phyloP scores from a whole-genome alignment of 2,888 invertebrate genomes.

The Lissonota sp. region DNA sequence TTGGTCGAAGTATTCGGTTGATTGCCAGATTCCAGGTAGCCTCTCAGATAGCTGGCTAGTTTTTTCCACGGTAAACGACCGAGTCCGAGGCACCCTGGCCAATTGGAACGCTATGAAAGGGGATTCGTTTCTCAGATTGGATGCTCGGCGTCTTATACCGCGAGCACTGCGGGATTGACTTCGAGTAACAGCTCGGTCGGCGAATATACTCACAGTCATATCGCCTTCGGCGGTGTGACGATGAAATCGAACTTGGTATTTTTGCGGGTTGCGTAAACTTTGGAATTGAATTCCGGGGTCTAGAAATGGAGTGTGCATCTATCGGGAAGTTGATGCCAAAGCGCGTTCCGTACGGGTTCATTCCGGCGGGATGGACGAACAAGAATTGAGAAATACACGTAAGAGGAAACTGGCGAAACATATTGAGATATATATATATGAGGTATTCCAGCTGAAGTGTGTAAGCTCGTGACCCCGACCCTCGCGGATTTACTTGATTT shows the following conservation, averaged over 20 bases:
- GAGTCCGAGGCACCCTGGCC: conserved; percentile 12
- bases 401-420: background rate
- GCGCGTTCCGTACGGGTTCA: conserved; percentile 7
- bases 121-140: conserved; percentile 46
- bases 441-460: too few species aligned
- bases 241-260: conserved; percentile 49
- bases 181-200: conserved; percentile 14
- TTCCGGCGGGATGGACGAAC: conserved; percentile 17
- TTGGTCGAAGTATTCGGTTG: conserved; percentile 14
- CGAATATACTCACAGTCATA: conserved; percentile 5
- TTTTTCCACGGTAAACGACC: background rate
- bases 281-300: conserved; percentile 42
- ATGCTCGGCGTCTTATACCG: conserved; percentile 17
- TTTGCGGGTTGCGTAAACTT: conserved; percentile 47
- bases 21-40: conserved; percentile 15
- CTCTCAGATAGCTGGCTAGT: background rate
- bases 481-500: too few species aligned
- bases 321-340: conserved; percentile 15
- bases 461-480: too few species aligned
- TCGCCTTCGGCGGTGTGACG: conserved; percentile 35
- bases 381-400: conserved; percentile 5
- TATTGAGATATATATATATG: conserved; percentile 30
- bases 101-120: conserved; percentile 39
- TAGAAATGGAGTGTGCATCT: conserved; percentile 9
- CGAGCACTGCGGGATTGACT: conserved; percentile 17